Percentiles rank a stretch among this genome's conserved stretches.
phyloP scores from a whole-genome alignment of 2,888 invertebrate species.

The Tetragonula carbonaria region DNA sequence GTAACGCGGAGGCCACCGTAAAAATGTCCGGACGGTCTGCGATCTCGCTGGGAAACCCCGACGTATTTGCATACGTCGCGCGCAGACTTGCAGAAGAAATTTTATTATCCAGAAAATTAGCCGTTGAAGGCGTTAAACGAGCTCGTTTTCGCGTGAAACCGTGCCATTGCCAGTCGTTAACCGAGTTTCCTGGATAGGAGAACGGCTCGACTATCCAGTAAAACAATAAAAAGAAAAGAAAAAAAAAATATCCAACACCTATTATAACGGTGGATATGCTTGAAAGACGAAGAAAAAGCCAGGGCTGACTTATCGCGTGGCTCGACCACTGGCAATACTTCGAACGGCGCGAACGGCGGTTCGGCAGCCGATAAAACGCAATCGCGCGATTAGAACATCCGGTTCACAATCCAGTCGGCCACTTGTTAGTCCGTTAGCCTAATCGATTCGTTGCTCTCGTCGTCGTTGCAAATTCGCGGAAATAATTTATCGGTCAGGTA shows the following conservation, averaged over 20 bases:
- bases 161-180: neutral
- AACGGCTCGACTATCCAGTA: neutral
- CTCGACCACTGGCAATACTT: conserved; percentile 29
- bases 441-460: conserved; percentile 23
- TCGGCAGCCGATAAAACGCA: conserved; percentile 14
- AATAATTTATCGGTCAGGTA: conserved; percentile 18
- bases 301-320: conserved; percentile 23
- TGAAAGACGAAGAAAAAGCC: too few relatives aligned
- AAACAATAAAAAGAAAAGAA: too few relatives aligned
- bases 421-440: conserved; percentile 4
- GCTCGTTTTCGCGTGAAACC: neutral
- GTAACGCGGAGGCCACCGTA: conserved; percentile 29
- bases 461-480: neutral
- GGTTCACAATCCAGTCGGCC: conserved; percentile 10
- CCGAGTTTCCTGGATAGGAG: neutral
- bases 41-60: conserved; percentile 30
- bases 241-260: neutral
- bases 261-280: neutral
- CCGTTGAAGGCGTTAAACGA: conserved; percentile 5
- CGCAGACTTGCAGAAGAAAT: conserved; percentile 16
- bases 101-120: conserved; percentile 35
- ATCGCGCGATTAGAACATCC: conserved; percentile 10
- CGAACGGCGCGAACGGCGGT: neutral
- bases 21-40: conserved; percentile 47
- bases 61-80: conserved; percentile 46